phyloP scores from a whole-genome alignment of 2,113 vertebrate species.

The Neopipo cinnamomea region DNA sequence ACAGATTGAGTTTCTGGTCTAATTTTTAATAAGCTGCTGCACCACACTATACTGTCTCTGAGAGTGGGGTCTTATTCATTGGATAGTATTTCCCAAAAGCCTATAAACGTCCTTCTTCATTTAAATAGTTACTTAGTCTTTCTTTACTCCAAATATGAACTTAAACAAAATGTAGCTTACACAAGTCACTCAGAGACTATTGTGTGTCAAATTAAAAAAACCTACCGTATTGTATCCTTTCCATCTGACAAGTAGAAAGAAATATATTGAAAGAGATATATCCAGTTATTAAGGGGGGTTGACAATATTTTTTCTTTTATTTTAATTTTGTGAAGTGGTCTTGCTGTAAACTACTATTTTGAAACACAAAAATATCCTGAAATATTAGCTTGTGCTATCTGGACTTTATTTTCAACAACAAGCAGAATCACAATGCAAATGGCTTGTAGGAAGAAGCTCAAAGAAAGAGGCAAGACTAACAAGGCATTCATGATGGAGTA shows the following conservation, averaged over 20 bases:
- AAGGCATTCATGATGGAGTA: neutral
- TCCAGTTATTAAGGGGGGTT: neutral
- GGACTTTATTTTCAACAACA: neutral
- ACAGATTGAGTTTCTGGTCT: neutral
- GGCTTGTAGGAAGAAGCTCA: neutral
- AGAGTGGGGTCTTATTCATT: neutral
- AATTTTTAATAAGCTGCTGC: neutral
- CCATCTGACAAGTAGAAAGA: neutral
- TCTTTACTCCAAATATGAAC: slow-evolving; percentile 32
- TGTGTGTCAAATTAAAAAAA: slow-evolving; percentile 11
- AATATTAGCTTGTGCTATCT: neutral
- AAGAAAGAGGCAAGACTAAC: neutral
- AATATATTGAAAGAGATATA: neutral
- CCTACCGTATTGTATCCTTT: slow-evolving; percentile 9
- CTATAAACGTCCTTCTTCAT: neutral
- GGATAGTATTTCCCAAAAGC: slow-evolving; percentile 3
- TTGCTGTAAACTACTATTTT: neutral
- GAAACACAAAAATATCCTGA: neutral
- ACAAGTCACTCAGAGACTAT: slow-evolving; percentile 25
- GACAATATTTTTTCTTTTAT: neutral
- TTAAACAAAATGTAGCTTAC: neutral
- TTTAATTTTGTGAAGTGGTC: neutral
- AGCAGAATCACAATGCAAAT: neutral
- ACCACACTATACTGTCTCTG: neutral
- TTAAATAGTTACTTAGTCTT: slow-evolving; percentile 9